Evolutionary conservation across 2,888 invertebrate genomes (phyloP).

Genomic region (Steinernema carpocapsae): DNA sequence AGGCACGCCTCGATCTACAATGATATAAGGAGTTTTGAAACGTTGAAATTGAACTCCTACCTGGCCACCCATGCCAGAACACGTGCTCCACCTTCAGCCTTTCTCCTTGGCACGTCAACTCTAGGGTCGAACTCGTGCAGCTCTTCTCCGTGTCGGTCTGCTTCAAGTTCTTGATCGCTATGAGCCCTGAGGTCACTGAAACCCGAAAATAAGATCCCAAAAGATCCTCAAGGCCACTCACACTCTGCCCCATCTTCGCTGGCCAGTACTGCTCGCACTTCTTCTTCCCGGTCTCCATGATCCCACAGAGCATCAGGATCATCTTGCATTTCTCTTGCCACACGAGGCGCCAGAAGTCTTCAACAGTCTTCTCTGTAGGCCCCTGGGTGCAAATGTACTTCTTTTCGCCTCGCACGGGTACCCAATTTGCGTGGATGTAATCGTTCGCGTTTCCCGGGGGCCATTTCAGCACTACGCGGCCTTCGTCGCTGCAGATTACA

Average conservation of each 20-base stretch:
- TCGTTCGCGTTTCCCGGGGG: constrained; percentile 48
- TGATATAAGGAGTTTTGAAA: no score
- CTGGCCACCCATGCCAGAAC: constrained; percentile 59
- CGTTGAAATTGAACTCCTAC: no score
- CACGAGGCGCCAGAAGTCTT: constrained; percentile 59
- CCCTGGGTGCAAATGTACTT: constrained; percentile 58
- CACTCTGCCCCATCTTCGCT: constrained; percentile 36
- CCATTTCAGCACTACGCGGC: constrained; percentile 49
- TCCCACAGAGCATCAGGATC: constrained; percentile 59
- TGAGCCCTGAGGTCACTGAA: constrained; percentile 44
- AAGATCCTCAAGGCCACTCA: not conserved
- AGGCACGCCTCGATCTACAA: constrained; percentile 60
- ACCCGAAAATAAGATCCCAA: not conserved
- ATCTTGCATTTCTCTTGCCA: constrained; percentile 57
- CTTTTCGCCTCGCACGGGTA: constrained; percentile 43
- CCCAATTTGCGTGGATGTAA: constrained; percentile 63
- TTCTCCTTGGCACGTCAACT: constrained; percentile 42
- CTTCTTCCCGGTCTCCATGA: constrained; percentile 56
- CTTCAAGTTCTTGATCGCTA: constrained; percentile 48
- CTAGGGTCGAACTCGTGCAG: constrained; percentile 45
- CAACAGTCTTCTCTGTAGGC: constrained; percentile 55
- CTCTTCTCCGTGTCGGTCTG: constrained; percentile 50
- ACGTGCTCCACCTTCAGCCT: constrained; percentile 46
- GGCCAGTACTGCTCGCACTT: constrained; percentile 64
- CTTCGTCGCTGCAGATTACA: constrained; percentile 54